A percentile compares a stretch with the other conserved stretches of the same genome.
These are phyloP conservation scores for Malurus cyaneus DNA, from an alignment of 2,113 vertebrate genomes.

Conservation along the genomic window DNA sequence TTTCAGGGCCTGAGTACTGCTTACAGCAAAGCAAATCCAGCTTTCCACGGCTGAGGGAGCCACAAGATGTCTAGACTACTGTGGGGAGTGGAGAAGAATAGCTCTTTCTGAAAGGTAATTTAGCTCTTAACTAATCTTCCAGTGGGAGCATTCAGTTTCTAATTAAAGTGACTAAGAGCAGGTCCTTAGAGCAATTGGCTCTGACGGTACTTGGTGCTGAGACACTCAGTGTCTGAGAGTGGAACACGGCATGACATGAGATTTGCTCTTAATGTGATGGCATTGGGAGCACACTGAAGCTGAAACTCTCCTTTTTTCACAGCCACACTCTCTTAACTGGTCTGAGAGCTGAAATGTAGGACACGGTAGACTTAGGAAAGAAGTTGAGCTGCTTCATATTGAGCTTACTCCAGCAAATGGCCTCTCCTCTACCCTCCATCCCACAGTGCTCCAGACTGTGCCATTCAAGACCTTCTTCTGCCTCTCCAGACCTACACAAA, in stretches of 20 bases:
- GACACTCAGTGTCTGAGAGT: not conserved
- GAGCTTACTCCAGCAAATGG: not conserved
- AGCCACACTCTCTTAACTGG: not conserved
- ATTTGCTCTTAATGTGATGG: not conserved
- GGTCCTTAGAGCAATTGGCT: not conserved
- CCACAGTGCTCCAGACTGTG: not conserved
- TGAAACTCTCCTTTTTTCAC: not conserved
- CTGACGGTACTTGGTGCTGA: not conserved
- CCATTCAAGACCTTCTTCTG: not conserved
- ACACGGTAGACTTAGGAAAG: not conserved
- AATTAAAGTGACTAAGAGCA: not conserved
- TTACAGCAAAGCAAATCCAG: not conserved
- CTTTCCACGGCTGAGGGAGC: not conserved
- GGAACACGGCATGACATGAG: not conserved
- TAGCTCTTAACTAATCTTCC: not conserved
- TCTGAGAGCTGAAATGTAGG: not conserved
- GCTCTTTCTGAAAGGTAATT: conserved; percentile 4
- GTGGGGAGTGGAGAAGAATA: not conserved
- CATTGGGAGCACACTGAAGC: not conserved
- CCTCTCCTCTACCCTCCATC: not conserved
- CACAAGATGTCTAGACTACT: not conserved
- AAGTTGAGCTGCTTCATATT: not conserved
- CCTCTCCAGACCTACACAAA: not conserved
- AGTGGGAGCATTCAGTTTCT: not conserved
- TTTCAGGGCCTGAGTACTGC: not conserved